These are phyloP conservation scores for Cyclophora albipunctata DNA, from an alignment of 2,888 invertebrate species.

Conservation along the genomic window DNA sequence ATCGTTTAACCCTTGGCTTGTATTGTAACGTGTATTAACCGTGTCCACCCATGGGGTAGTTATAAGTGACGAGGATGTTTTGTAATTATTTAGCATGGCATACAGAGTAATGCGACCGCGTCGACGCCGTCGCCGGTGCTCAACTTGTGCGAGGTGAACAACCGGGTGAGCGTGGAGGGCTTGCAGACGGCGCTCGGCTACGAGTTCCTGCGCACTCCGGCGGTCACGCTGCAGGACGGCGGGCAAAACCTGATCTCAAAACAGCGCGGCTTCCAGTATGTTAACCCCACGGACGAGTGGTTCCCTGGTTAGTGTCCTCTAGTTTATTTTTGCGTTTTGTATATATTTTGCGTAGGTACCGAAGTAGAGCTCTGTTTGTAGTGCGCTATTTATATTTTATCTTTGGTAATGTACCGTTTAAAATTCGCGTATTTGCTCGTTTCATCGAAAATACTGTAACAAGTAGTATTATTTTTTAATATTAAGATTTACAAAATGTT, in stretches of 20 bases:
- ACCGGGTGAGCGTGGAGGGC: slow-evolving; percentile 80
- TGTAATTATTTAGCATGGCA: slow-evolving; percentile 81
- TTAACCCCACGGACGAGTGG: slow-evolving; percentile 92
- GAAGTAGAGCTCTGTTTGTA: too few relatives aligned
- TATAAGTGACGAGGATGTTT: slow-evolving; percentile 49
- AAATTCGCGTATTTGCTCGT: too few relatives aligned
- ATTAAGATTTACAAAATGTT: too few relatives aligned
- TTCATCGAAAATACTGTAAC: too few relatives aligned
- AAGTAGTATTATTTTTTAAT: too few relatives aligned
- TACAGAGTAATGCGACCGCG: slow-evolving; percentile 89
- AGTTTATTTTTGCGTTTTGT: background rate
- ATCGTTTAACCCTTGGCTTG: slow-evolving; percentile 13
- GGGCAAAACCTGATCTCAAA: slow-evolving; percentile 81
- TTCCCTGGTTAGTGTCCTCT: slow-evolving; percentile 79
- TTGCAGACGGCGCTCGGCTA: slow-evolving; percentile 87
- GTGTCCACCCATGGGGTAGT: slow-evolving; percentile 33
- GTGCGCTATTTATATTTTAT: too few relatives aligned
- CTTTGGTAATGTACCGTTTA: too few relatives aligned
- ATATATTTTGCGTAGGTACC: background rate
- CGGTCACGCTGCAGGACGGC: slow-evolving; percentile 80
- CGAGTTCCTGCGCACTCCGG: slow-evolving; percentile 86
- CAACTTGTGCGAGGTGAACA: slow-evolving; percentile 86
- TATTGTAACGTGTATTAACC: slow-evolving; percentile 21
- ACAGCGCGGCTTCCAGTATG: slow-evolving; percentile 88
- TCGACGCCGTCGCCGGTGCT: slow-evolving; percentile 88